A percentile compares a stretch with the other conserved stretches of the same genome.
Evolutionary conservation across 2,113 vertebrate species (phyloP).

Genomic region (Scolopax mira): DNA sequence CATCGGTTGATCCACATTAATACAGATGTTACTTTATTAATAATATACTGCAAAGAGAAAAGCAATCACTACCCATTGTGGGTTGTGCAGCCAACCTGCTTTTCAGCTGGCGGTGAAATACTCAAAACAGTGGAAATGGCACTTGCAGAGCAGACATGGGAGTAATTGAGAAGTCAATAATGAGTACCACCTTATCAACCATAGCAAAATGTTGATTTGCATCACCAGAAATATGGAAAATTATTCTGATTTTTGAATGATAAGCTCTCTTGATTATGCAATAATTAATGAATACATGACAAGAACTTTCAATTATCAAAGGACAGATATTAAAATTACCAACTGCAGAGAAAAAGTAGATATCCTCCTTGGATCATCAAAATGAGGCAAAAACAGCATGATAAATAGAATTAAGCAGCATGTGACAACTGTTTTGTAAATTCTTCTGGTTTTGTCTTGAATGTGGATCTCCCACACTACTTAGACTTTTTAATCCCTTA

Average conservation of each 20-base stretch:
- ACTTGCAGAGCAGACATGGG: background rate
- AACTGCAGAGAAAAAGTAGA: background rate
- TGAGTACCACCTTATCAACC: background rate
- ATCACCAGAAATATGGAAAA: background rate
- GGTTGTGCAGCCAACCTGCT: background rate
- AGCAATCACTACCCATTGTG: background rate
- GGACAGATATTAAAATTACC: background rate
- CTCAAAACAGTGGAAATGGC: background rate
- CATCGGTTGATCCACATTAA: background rate
- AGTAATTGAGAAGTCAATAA: background rate
- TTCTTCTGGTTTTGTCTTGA: background rate
- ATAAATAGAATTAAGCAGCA: background rate
- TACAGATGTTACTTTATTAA: background rate
- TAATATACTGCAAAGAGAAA: background rate
- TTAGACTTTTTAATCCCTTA: background rate
- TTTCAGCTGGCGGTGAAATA: background rate
- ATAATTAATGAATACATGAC: background rate
- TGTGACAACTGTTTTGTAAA: background rate
- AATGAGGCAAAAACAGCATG: background rate
- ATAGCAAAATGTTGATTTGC: background rate
- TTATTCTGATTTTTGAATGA: background rate
- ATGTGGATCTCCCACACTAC: background rate
- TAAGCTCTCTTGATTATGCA: background rate
- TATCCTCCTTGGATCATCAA: background rate
- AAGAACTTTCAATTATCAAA: background rate